Evolutionary conservation across 2,888 invertebrate genomes (phyloP).

Genomic region (Psococerastis gibbosa): DNA sequence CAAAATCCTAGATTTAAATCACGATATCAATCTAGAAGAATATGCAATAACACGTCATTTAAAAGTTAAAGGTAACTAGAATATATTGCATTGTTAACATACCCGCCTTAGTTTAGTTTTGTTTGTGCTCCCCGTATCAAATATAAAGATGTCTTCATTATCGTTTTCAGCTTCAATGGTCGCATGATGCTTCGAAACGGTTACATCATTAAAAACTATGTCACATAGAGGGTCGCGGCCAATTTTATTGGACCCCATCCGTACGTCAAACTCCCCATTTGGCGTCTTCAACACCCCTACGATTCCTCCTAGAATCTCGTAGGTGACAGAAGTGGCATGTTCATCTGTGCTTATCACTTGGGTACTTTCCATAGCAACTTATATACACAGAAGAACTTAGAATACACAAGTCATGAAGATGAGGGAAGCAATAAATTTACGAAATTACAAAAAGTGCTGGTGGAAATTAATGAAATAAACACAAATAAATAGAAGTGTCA

Average conservation of each 20-base stretch:
- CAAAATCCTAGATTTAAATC: too few relatives aligned
- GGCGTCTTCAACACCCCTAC: not conserved
- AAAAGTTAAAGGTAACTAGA: slow-evolving; percentile 11
- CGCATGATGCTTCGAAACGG: slow-evolving; percentile 31
- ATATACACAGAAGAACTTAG: too few relatives aligned
- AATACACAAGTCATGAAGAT: too few relatives aligned
- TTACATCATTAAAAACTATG: not conserved
- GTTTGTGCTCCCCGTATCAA: slow-evolving; percentile 30
- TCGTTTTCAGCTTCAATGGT: slow-evolving; percentile 27
- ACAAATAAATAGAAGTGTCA: too few relatives aligned
- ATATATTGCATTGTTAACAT: slow-evolving; percentile 16
- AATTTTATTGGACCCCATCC: not conserved
- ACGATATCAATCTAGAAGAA: too few relatives aligned
- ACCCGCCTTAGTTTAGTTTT: slow-evolving; percentile 30
- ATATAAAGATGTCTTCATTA: slow-evolving; percentile 25
- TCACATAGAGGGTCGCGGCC: not conserved
- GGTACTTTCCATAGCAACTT: not conserved
- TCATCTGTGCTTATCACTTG: not conserved
- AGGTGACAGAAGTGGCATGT: not conserved
- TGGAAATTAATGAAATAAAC: too few relatives aligned
- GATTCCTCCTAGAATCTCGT: not conserved
- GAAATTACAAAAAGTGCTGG: too few relatives aligned
- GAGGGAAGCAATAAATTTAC: too few relatives aligned
- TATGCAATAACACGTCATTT: too few relatives aligned
- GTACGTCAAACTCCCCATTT: not conserved